phyloP scores from a whole-genome alignment of 2,797 vertebrate species.

The Trichosurus vulpecula region DNA sequence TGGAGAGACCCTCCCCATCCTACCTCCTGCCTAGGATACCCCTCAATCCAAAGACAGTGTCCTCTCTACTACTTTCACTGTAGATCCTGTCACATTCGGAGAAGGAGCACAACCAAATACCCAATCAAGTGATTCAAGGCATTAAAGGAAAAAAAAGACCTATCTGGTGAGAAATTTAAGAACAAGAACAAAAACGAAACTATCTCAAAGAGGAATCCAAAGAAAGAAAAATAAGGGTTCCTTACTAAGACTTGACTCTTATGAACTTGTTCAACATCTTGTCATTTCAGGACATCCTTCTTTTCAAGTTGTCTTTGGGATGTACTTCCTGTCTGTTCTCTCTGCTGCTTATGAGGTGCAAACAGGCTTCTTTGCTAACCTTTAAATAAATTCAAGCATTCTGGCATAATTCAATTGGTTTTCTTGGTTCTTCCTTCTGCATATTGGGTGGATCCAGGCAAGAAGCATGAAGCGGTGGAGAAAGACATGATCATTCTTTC shows the following conservation, averaged over 20 bases:
- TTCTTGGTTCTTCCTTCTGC: slow-evolving; percentile 65
- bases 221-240: slow-evolving; percentile 12
- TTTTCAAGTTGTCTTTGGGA: slow-evolving; percentile 38
- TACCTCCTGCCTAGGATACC: neutral
- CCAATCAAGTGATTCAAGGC: neutral
- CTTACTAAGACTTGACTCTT: neutral
- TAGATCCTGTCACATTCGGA: neutral
- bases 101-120: neutral
- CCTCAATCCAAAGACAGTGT: neutral
- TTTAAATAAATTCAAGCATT: slow-evolving; percentile 72
- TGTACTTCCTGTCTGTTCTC: neutral
- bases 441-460: neutral
- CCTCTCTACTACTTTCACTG: neutral
- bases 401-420: slow-evolving; percentile 54
- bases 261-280: neutral
- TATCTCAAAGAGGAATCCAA: neutral
- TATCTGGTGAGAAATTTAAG: slow-evolving; percentile 12
- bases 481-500: neutral
- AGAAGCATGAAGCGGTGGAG: neutral
- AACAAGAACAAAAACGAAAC: neutral
- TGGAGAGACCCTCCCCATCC: neutral
- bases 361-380: slow-evolving; percentile 28
- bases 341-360: slow-evolving; percentile 46
- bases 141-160: neutral
- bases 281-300: slow-evolving; percentile 5